These are phyloP conservation scores for Mobula birostris DNA, from an alignment of 2,113 vertebrate species.

Conservation along the genomic window DNA sequence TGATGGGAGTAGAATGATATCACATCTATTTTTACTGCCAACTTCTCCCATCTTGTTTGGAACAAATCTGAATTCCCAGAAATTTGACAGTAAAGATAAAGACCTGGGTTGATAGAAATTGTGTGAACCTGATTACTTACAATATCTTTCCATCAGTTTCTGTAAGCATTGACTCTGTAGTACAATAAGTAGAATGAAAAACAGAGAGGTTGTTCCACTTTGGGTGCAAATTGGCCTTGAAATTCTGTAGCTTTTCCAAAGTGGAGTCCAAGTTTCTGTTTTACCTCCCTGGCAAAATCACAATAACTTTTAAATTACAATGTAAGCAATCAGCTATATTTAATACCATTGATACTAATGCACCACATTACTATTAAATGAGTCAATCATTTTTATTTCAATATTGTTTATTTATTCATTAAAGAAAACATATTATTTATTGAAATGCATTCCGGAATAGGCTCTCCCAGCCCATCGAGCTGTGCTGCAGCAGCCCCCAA, in stretches of 20 bases:
- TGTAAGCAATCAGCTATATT: too few relatives aligned
- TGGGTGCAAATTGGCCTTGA: not conserved
- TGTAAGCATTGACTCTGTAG: not conserved
- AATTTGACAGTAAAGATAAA: not conserved
- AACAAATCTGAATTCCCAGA: not conserved
- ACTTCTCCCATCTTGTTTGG: not conserved
- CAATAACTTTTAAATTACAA: too few relatives aligned
- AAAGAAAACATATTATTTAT: too few relatives aligned
- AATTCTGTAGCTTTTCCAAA: not conserved
- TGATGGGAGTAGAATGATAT: not conserved
- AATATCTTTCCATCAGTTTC: not conserved
- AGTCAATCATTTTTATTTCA: too few relatives aligned
- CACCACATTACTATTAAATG: too few relatives aligned
- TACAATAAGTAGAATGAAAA: not conserved
- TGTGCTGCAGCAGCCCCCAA: too few relatives aligned
- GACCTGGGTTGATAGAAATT: not conserved
- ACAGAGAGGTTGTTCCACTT: not conserved
- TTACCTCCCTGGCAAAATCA: too few relatives aligned
- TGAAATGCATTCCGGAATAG: too few relatives aligned
- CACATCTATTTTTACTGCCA: not conserved
- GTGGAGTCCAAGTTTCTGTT: not conserved
- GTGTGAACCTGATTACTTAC: not conserved
- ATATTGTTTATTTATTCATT: too few relatives aligned
- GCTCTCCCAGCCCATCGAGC: too few relatives aligned
- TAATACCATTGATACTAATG: too few relatives aligned